Evolutionary conservation across 2,113 vertebrate species (phyloP).

Genomic region (Semnopithecus entellus): DNA sequence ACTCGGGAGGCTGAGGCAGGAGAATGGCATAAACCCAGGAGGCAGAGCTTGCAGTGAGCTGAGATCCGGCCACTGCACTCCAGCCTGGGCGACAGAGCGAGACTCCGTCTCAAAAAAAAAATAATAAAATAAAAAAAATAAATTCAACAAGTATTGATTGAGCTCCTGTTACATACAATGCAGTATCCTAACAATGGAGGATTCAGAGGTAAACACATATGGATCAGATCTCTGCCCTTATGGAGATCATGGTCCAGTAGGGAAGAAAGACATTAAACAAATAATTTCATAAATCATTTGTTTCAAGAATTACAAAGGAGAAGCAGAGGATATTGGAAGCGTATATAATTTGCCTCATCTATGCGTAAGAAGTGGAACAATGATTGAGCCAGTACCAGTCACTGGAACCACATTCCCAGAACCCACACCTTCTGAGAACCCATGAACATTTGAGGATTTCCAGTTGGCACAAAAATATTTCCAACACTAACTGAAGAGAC

Average conservation of each 20-base stretch:
- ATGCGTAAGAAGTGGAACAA: not conserved
- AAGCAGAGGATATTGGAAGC: not conserved
- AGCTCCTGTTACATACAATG: accelerated
- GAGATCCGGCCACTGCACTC: too few species aligned
- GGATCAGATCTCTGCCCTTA: not conserved
- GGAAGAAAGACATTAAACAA: not conserved
- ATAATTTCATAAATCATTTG: not conserved
- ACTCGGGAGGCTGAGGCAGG: too few species aligned
- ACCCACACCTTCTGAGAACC: not conserved
- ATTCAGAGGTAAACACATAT: not conserved
- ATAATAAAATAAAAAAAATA: not conserved
- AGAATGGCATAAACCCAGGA: too few species aligned
- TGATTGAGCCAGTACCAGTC: not conserved
- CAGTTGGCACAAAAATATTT: not conserved
- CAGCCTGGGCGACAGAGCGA: too few species aligned
- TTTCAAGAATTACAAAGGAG: not conserved
- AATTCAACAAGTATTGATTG: not conserved
- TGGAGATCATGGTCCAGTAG: not conserved
- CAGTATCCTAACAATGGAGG: not conserved
- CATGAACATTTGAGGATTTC: not conserved
- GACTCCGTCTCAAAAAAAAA: too few species aligned
- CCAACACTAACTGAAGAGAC: not conserved
- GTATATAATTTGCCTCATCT: not conserved
- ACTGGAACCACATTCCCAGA: too few species aligned
- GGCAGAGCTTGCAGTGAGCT: too few species aligned